Conservation (phyloP, 2,888 invertebrate genomes). For the Tipula unca region DNA sequence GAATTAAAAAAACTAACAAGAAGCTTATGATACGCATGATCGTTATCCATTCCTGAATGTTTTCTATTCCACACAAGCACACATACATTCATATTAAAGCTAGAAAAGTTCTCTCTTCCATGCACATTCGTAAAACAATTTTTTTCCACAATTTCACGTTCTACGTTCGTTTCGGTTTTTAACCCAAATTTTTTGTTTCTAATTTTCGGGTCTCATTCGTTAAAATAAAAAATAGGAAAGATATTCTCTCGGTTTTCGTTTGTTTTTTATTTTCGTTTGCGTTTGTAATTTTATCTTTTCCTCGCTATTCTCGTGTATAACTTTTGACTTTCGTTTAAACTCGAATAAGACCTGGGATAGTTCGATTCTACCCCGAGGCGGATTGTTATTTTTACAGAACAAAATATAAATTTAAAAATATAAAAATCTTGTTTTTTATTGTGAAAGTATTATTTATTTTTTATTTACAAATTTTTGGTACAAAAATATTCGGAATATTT, state of each 20-base stretch:
- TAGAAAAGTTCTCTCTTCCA: neutral
- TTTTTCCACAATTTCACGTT: neutral
- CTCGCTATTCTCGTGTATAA: neutral
- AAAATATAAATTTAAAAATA: neutral
- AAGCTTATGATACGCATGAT: neutral
- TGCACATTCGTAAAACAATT: neutral
- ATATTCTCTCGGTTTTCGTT: neutral
- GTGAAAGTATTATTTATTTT: neutral
- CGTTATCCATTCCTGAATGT: neutral
- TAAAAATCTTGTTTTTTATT: neutral
- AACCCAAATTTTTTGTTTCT: neutral
- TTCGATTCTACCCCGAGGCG: conserved; percentile 20
- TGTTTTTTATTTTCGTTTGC: neutral
- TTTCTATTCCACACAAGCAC: neutral
- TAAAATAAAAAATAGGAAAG: neutral
- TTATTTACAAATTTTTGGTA: neutral
- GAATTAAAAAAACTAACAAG: neutral
- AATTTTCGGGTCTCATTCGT: neutral
- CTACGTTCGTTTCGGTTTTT: neutral
- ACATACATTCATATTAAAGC: neutral
- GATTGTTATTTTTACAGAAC: neutral
- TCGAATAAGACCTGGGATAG: conserved; percentile 22
- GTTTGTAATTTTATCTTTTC: neutral
- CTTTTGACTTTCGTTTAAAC: conserved; percentile 14
- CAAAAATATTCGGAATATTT: neutral